Evolutionary conservation across 2,888 invertebrate species (phyloP), one percentile per base, ranked within the genome.

Genomic region (Itoplectis maculator): DNA sequence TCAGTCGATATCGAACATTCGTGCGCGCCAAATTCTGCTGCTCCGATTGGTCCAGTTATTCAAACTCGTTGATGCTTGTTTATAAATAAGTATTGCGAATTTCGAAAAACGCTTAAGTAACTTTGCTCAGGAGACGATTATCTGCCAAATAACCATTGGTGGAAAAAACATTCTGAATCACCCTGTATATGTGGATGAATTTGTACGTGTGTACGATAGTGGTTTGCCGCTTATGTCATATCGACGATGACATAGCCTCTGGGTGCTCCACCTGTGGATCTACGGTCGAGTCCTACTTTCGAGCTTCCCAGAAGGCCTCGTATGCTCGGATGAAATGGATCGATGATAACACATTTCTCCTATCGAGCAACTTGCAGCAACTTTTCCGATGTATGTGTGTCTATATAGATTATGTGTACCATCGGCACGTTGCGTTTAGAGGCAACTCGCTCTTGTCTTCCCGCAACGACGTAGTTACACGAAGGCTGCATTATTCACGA

Each of bases 241-340:
- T 42, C 68, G 76, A 77, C 49, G 20, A 23, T 47, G 49, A 77
- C 61, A 77, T 61, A 56, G 29, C 56, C 15, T 49, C 61, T 35
- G 42, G 13, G 42, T 13, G 35, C 76, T 77, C 68, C 76, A 77
- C 76, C 69, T 77, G 76, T 77, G 61, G 76, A 68, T 69, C 59
- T 42, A 40, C 23, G 11, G 9, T 15, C 3, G 20, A 3, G 61
- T 63, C 15, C 45, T 42, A 65, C 65, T 65, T 65, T 56, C 65
- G n/a, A 11, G 8, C 29, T 42, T 20, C 51, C 23, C 15, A 35
- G 61, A 45, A 49, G n/a, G 35, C 20, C 40, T 56, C 66, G 13
- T 56, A 6, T 23, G 47, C 35, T 20, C 56, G 45, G 15, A 66
- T 11, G 65, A 74, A 18, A 56, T 29, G n/a, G 37, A 59, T 45